Evolutionary conservation across 2,888 invertebrate genomes (phyloP).

Genomic region (Perizoma affinitatum): DNA sequence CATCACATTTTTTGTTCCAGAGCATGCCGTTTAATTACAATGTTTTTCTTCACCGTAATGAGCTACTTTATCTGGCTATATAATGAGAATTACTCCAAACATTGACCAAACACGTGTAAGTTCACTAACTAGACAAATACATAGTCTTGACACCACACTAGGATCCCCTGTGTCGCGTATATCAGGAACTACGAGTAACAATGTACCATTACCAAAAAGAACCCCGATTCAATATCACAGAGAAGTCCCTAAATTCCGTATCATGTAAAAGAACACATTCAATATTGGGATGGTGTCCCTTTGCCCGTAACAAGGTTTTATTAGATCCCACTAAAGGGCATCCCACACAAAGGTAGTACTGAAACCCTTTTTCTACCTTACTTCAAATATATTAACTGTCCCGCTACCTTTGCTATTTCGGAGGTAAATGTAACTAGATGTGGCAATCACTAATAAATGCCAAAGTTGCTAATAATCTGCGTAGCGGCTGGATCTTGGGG

Average conservation of each 20-base stretch:
- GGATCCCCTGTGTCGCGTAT: no score
- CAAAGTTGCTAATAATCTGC: no score
- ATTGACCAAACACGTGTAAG: background rate
- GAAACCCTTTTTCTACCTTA: constrained; percentile 83
- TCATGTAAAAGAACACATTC: constrained; percentile 84
- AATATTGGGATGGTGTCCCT: constrained; percentile 84
- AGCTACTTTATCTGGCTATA: no score
- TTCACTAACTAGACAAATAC: constrained; percentile 3
- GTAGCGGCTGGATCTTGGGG: no score
- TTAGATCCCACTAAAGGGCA: constrained; percentile 84
- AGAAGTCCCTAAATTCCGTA: constrained; percentile 82
- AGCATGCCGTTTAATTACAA: no score
- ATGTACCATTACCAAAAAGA: constrained; percentile 69
- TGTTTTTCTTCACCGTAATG: no score
- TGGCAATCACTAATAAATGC: constrained; percentile 16
- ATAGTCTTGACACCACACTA: no score
- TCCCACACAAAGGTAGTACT: constrained; percentile 82
- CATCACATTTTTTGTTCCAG: no score
- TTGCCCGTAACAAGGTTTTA: constrained; percentile 84
- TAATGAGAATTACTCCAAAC: background rate
- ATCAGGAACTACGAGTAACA: no score
- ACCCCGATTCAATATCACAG: constrained; percentile 80
- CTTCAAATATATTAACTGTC: constrained; percentile 84
- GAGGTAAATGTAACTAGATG: constrained; percentile 48
- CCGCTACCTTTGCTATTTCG: constrained; percentile 64